Evolutionary conservation across 2,888 invertebrate species (phyloP), one percentile per base, ranked within the genome.

Genomic region (Athalia circularis): DNA sequence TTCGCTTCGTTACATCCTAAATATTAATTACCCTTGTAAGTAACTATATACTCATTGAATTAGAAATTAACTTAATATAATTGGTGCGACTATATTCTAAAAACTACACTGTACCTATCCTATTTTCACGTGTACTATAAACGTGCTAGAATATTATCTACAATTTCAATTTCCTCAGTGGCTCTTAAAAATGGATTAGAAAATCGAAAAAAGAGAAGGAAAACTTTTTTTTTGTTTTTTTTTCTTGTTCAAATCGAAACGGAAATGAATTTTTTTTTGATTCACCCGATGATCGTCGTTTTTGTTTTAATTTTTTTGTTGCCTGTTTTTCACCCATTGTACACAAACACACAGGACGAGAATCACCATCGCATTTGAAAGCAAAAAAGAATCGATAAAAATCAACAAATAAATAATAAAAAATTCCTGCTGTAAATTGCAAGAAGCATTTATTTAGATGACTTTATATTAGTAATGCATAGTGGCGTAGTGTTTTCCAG

Each of bases 401-500:
- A 4, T 6, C 3, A 0, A 13, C 11, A 61, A 64, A 64, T 6
- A 13, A 13, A 65, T n/a, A 65, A 2, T 11, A 65, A 65, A 65
- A 45, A 48, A 47, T 45, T 29, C 29, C 29, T 29, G 13, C 62
- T 62, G 47, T n/a, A 65, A 65, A n/a, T 65, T 65, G 47, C 62
- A 62, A 62, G 62, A n/a, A 59, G 59, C 54, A n/a, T 54, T 54
- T 59, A 72, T 13, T 57, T 47, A 47, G 45, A n/a, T 59, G 47
- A 13, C 57, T 62, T 62, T 6, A n/a, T 6, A 62, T 11, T 52
- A 68, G 52, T 50, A 29, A 68, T 68, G 68, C 68, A 72, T 72
- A 72, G 72, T 47, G 72, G 79, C 70, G 64, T 72, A 79, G 78
- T 78, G 64, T 81, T 70, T 79, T 80, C 84, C 84, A 86, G 82